Percentiles rank a stretch among this genome's conserved stretches.
These are phyloP conservation scores for Agapornis roseicollis DNA, from an alignment of 2,113 vertebrate genomes.

Conservation along the genomic window DNA sequence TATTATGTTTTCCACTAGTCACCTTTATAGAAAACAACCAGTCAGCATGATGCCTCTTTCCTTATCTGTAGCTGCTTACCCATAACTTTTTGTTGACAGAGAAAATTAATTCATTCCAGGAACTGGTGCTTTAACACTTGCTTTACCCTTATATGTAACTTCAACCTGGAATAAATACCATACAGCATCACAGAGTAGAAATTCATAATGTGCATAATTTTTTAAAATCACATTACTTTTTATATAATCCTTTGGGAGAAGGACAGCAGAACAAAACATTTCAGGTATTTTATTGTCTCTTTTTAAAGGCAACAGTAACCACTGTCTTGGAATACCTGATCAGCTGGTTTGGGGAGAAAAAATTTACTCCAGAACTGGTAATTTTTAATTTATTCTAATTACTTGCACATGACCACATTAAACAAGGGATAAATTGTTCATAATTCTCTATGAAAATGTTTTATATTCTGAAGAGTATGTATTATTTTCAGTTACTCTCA, in stretches of 20 bases:
- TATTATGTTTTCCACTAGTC: not conserved
- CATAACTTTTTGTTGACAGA: not conserved
- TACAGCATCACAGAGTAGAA: not conserved
- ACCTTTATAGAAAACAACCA: not conserved
- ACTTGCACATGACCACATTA: not conserved
- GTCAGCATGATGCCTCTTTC: not conserved
- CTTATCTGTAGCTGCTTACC: not conserved
- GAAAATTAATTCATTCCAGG: not conserved
- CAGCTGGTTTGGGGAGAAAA: constrained; percentile 89
- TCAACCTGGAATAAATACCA: not conserved
- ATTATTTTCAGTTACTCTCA: not conserved
- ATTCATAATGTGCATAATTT: not conserved
- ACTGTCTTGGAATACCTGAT: constrained; percentile 89
- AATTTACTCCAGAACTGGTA: constrained; percentile 93
- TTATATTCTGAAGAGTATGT: not conserved
- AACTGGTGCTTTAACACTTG: not conserved
- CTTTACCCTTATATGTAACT: not conserved
- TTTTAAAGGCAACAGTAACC: constrained; percentile 85
- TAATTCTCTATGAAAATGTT: not conserved
- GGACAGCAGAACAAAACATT: not conserved
- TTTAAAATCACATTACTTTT: not conserved
- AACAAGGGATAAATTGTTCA: not conserved
- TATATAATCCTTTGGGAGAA: not conserved
- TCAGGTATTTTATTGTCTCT: not conserved
- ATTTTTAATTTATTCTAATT: constrained; percentile 60